Percentiles rank a stretch among this genome's conserved stretches.
Evolutionary conservation across 2,888 invertebrate species (phyloP).

Genomic region (Bedellia somnulentella): DNA sequence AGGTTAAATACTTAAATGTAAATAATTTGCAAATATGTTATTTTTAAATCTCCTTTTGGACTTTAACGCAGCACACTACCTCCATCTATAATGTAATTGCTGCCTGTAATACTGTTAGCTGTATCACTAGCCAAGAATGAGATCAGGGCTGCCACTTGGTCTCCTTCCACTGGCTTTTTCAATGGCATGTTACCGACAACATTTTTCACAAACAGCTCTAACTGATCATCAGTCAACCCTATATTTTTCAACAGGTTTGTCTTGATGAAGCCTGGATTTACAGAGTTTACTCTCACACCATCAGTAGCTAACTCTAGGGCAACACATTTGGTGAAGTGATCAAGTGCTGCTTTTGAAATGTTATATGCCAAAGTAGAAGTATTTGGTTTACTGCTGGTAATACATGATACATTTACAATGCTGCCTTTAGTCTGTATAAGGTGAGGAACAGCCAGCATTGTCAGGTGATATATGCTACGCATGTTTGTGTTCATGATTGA

Average conservation of each 20-base stretch:
- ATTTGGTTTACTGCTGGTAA: slow-evolving; percentile 88
- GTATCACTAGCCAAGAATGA: slow-evolving; percentile 88
- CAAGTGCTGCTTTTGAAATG: slow-evolving; percentile 91
- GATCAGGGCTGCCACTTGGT: slow-evolving; percentile 88
- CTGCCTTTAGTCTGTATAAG: slow-evolving; percentile 82
- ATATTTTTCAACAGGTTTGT: slow-evolving; percentile 87
- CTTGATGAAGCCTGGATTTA: slow-evolving; percentile 90
- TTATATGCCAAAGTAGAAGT: slow-evolving; percentile 88
- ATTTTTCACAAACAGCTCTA: slow-evolving; percentile 81
- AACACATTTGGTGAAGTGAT: slow-evolving; percentile 91
- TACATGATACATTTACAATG: slow-evolving; percentile 94
- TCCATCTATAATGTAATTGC: slow-evolving; percentile 87
- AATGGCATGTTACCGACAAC: slow-evolving; percentile 89
- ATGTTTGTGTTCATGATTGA: slow-evolving; percentile 88
- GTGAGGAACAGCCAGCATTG: slow-evolving; percentile 86
- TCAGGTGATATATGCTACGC: slow-evolving; percentile 78
- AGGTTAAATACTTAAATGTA: too few species aligned
- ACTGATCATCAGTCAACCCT: slow-evolving; percentile 81
- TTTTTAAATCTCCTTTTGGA: too few species aligned
- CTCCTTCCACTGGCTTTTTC: slow-evolving; percentile 79
- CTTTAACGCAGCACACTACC: too few species aligned
- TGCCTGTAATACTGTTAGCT: slow-evolving; percentile 90
- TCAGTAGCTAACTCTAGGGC: slow-evolving; percentile 84
- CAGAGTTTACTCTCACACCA: slow-evolving; percentile 86
- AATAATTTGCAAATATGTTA: too few species aligned